Evolutionary conservation across 1,140 invertebrate species (phyloP).

Genomic region (Diachasma alloeum): DNA sequence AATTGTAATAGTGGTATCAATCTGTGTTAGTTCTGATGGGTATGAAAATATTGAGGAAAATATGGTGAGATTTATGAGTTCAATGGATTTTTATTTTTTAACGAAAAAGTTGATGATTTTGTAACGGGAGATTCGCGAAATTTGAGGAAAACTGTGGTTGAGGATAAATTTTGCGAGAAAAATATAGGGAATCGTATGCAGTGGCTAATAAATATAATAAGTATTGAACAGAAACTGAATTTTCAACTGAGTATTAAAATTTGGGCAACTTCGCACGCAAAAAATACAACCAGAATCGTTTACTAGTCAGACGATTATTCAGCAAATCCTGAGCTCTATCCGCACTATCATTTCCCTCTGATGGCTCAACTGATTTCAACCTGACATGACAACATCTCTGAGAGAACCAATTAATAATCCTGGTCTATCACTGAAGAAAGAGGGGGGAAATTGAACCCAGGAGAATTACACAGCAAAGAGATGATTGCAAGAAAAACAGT

Average conservation of each 20-base stretch:
- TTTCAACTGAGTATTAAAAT: not conserved
- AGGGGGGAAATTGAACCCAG: not conserved
- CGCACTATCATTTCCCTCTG: not conserved
- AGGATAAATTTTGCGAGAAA: too few relatives aligned
- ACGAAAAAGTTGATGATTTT: not conserved
- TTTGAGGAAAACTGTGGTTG: too few relatives aligned
- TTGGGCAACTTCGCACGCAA: too few relatives aligned
- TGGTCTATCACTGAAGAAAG: not conserved
- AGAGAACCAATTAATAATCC: not conserved
- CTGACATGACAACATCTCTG: not conserved
- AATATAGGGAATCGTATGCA: not conserved
- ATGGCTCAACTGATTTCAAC: not conserved
- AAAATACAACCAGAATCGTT: not conserved
- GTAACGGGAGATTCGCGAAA: too few relatives aligned
- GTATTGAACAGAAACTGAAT: not conserved
- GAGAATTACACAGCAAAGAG: not conserved
- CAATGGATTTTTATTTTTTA: not conserved
- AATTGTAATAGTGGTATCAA: not conserved
- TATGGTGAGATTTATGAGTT: not conserved
- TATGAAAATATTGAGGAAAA: not conserved
- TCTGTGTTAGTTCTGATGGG: not conserved
- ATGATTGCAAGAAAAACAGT: not conserved
- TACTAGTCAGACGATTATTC: not conserved
- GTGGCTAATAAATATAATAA: not conserved
- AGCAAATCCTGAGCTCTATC: not conserved